These are phyloP conservation scores for Sericinus montela DNA, from an alignment of 2,888 invertebrate genomes.

Conservation along the genomic window DNA sequence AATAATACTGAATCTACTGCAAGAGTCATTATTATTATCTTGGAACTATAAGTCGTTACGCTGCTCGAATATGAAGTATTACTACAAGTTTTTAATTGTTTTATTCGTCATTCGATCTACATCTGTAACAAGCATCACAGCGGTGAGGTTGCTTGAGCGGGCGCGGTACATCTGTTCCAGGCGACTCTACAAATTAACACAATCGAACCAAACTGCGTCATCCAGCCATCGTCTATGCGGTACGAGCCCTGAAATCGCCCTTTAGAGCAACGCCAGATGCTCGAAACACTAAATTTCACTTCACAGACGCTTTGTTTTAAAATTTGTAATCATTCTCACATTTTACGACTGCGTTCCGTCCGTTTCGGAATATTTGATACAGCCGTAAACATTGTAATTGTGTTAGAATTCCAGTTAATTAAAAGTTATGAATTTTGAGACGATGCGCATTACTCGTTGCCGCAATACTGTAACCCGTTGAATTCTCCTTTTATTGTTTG, in stretches of 20 bases:
- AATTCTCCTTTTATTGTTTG: slow-evolving; percentile 40
- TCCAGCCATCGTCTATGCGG: slow-evolving; percentile 57
- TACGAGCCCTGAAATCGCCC: slow-evolving; percentile 69
- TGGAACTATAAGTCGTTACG: no score
- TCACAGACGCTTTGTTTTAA: slow-evolving; percentile 76
- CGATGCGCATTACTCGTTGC: no score
- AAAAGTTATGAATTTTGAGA: slow-evolving; percentile 78
- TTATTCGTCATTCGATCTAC: no score
- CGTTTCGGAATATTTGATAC: slow-evolving; percentile 77
- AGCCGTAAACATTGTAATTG: slow-evolving; percentile 76
- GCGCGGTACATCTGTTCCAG: slow-evolving; percentile 64
- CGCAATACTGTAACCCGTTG: slow-evolving; percentile 51
- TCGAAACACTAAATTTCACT: slow-evolving; percentile 69
- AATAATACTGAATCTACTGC: no score
- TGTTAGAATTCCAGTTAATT: slow-evolving; percentile 76
- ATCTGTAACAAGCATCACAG: no score
- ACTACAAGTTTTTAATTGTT: no score
- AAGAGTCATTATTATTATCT: no score
- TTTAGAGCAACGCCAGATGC: slow-evolving; percentile 67
- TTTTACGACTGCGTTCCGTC: slow-evolving; percentile 75
- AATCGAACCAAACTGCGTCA: slow-evolving; percentile 59
- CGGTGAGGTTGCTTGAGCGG: slow-evolving; percentile 26
- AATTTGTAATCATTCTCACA: slow-evolving; percentile 79
- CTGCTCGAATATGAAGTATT: no score
- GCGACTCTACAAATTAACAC: slow-evolving; percentile 71